Evolutionary conservation across 2,113 vertebrate genomes (phyloP), one percentile per base, ranked within the genome.

Genomic region (Poeciliopsis occidentalis): DNA sequence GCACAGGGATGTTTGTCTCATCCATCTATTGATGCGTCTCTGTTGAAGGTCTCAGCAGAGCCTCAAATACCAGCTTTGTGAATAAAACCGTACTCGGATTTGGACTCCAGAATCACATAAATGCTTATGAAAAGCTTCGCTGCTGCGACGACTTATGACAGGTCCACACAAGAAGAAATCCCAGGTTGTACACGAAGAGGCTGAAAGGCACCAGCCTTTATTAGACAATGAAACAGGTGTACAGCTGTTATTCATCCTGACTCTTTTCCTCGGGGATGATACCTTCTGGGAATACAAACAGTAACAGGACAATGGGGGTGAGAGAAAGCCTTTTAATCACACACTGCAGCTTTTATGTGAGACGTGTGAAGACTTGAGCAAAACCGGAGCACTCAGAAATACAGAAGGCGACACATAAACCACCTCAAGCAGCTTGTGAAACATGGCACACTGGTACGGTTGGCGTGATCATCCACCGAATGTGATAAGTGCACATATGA

Each of bases 251-350:
- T 47, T 57, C 51, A 57, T 57, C 51, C 24, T n/a, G 17, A 57
- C 24, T 57, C 51, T 57, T 57, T 17, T n/a, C 51, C 17, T 24
- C 10, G 44, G 17, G 44, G 44, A 47, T 47, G 44, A 19, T 47
- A 57, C 24, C 3, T 57, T 57, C 22, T n/a, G 8, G 51, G 31
- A 69, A n/a, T 37, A 8, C 26, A 30, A n/a, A 39, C 47, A 75
- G 60, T 32, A 64, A 47, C 41, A 32, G 39, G 72, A 76, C 68
- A 34, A 60, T 24, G 60, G 67, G 41, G 54, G 66, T 84, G 41
- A 73, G 80, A 83, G 74, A 81, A 79, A 41, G 80, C 72, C 68
- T 76, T 91, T 89, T 91, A 91, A 88, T 93, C 73, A 84, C 65
- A 71, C 66, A 85, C 65, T 76, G 72, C 82, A 87, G 61, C 44